Evolutionary conservation across 92 coral and sea anemone genomes (phyloP), one percentile per base, ranked within the genome.

Genomic region (Parazoanthus darwini): DNA sequence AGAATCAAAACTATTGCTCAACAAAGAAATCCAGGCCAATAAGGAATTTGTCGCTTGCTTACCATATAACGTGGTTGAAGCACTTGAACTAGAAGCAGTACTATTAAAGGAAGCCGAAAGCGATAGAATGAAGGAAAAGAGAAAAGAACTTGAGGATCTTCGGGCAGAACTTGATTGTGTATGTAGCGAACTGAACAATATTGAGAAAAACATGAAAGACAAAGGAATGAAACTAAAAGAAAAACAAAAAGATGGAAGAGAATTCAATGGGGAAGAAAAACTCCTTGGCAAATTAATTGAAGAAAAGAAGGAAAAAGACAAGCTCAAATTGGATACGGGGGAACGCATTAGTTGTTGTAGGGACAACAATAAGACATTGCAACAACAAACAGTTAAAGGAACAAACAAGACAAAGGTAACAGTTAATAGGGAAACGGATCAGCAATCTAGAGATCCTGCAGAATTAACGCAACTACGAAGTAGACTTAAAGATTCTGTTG

Each of bases 261-360:
- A 93, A 43, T 82, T 88, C 8, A 73, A 68, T 14, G 54, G 48
- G 5, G 86, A 91, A 38, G 94, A 95, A 77, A 88, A 85, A 9
- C 85, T 74, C 29, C 42, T 84, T 7, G 25, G 25, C 4, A 78
- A 35, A 39, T 84, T 84, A 54, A 48, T 84, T 39, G 79, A 84
- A 23, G 25, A 20, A 26, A 84, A 72, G 42, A 72, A 46, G 37
- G 87, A 54, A 44, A 84, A 84, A 71, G 79, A 84, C 14, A 68
- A 54, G 18, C 66, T 25, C 6, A 84, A 29, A 84, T 20, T 16
- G 65, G 68, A 72, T 74, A 51, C 75, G 15, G 68, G 42, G 78
- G 66, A 70, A 14, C 87, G 78, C 36, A 72, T 84, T 13, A 84
- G 15, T 35, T 46, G 63, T 35, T 71, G 79, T 8, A 84, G 43